phyloP scores from a whole-genome alignment of 2,888 invertebrate genomes.

The Drosophila anceps region DNA sequence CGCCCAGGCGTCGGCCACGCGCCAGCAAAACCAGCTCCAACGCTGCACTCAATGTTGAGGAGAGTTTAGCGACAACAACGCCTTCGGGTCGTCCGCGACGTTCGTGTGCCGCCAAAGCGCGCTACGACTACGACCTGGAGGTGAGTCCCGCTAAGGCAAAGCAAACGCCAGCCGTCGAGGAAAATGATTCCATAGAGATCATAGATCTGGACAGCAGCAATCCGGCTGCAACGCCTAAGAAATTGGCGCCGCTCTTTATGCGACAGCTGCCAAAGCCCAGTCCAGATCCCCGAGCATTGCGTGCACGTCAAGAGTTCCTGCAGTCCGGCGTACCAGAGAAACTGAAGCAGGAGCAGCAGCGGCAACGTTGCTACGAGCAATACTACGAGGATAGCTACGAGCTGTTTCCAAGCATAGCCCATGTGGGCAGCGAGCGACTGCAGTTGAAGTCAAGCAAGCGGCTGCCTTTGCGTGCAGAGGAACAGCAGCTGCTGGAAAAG shows the following conservation, averaged over 20 bases:
- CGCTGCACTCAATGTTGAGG: constrained; percentile 12
- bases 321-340: constrained; percentile 90
- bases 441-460: background rate
- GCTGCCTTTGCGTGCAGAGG: background rate
- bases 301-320: constrained; percentile 90
- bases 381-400: constrained; percentile 81
- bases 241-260: constrained; percentile 91
- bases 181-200: constrained; percentile 54
- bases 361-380: constrained; percentile 72
- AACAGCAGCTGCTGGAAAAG: background rate
- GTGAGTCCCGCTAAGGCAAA: constrained; percentile 67
- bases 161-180: constrained; percentile 2
- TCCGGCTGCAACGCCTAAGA: constrained; percentile 81
- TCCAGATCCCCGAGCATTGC: constrained; percentile 87
- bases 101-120: constrained; percentile 81
- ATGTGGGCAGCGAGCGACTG: constrained; percentile 85
- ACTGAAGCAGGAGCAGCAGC: constrained; percentile 87
- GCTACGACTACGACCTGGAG: constrained; percentile 82
- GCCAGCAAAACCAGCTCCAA: constrained; percentile 17
- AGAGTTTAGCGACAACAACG: constrained; percentile 29
- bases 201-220: constrained; percentile 81
- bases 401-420: constrained; percentile 88
- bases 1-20: constrained; percentile 53
- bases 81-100: constrained; percentile 79
- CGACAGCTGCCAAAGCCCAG: constrained; percentile 86